Evolutionary conservation across 30 jellyfish, hydroid and myxozoan species (phyloP), one percentile per base, ranked within the genome.

Genomic region (Sanderia malayensis): DNA sequence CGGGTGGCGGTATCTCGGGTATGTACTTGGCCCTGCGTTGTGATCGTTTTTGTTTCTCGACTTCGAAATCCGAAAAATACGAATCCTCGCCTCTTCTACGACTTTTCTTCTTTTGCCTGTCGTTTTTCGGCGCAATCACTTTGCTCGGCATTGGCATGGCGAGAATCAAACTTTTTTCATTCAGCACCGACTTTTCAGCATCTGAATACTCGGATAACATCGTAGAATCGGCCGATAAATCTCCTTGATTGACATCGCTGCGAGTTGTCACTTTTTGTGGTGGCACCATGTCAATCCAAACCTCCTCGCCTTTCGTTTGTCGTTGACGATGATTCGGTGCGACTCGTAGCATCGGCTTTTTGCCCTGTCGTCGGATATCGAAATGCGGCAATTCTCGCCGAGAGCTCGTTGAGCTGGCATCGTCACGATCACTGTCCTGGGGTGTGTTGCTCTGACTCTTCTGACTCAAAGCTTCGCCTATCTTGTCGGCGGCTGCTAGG

Each of bases 251-350:
- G 22, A 45, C 25, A 11, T 83, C 92, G 25, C 55, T 82, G 9
- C 96, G 94, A 31, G 95, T 90, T 0, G 81, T 79, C 7, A 76
- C 73, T 46, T 76, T 76, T 76, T 82, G 78, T 0, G 98, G 87
- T 3, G 98, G 98, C 23, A 90, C 98, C 98, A 90, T 83, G 65
- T 90, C 98, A 33, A 90, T 90, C 98, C 98, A 90, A 20, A 90
- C 70, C 37, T 90, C 98, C 17, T 93, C 90, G 29, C 94, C 94
- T 24, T 45, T 47, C 27, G 74, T 47, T 75, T 82, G 80, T 63
- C 75, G 57, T 82, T 78, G 81, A 0, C 94, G 94, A 55, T 90
- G 95, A 33, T 80, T 82, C 49, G 98, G 98, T 46, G 92, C 89
- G 0, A 90, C 98, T 22, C 98, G 67, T 18, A 90, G 85, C 27